Evolutionary conservation across 2,888 invertebrate species (phyloP), one percentile per base, ranked within the genome.

Genomic region (Rugalucina vietnamica): DNA sequence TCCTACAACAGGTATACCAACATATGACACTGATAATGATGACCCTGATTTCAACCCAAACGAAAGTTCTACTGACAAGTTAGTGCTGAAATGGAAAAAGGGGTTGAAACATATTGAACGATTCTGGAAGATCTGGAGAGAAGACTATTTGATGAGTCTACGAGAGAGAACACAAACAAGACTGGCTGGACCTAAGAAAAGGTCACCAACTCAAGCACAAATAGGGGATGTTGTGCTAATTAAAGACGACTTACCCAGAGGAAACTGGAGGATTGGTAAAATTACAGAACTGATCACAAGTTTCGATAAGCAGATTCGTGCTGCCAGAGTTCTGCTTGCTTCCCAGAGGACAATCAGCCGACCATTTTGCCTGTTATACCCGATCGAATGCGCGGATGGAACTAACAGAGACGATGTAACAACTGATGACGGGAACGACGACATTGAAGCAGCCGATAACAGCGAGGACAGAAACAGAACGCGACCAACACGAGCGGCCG

Each of bases 51-150:
- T 60, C 54, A 69, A 27, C 18, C 79, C 60, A 18, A 24, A n/a
- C 36, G 69, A 72, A 43, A 79, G 49, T 37, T 29, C 10, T 27
- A 32, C 27, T 21, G 29, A 12, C 12, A 27, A 69, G 29, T 36
- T 69, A 18, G 5, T 69, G 5, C 5, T 5, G 29, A 24, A 14
- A 69, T 69, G 69, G 69, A 69, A 69, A 69, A 69, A 69, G 21
- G 69, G 69, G 14, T 32, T 69, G 57, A 70, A 70, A 72, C 34
- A 37, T n/a, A 29, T 79, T 29, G 69, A 76, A 43, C 14, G 21
- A 27, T 76, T 83, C 39, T 79, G 76, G 83, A 72, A 76, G 65
- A 49, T 69, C 1, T 79, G 83, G 71, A 8, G 83, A 34, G 79
- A 82, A 54, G 75, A 79, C 21, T 79, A 79, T 57, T 32, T 82